Evolutionary conservation across 2,888 invertebrate genomes (phyloP), one percentile per base, ranked within the genome.

Genomic region (Synanthedon andrenaeformis): DNA sequence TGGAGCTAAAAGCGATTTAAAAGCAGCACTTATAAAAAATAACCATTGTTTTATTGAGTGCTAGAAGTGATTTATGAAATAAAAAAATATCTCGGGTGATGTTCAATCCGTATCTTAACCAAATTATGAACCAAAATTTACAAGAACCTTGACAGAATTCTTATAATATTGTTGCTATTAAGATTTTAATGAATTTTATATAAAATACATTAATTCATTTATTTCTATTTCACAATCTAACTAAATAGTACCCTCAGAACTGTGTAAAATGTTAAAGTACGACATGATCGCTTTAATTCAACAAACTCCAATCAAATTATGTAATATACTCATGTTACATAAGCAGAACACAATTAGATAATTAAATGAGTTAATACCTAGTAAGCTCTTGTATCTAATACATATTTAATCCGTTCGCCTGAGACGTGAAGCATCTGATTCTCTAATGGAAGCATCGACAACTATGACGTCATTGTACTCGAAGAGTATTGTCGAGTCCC

Each of bases 401-500:
- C 45, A 45, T 13, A 45, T 13, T 12, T 45, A 13, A 45, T 45
- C 13, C 13, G 3, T 45, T 14, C 42, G n/a, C 42, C 42, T 42
- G 4, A 45, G 45, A 45, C 13, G 45, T 45, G n/a, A 35, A 35
- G 45, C 14, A 14, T 45, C 13, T 45, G 45, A 45, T 54, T 51
- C 48, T 48, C 51, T 48, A 51, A 54, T 54, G 51, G 51, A 19
- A 41, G 41, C 41, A 51, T 51, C 51, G 54, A 51, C 54, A 54
- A 51, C 51, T 54, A 48, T 45, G 53, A 53, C 51, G 51, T 54
- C 51, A 54, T 54, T 54, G 54, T 54, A 12, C 14, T 49, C 19
- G 23, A 17, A 42, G 45, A n/a, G 45, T 45, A 4, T 13, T 13
- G 41, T 51, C 51, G 45, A 54, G 45, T n/a, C 41, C 51, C 42